Percentiles rank a stretch among this genome's conserved stretches.
Evolutionary conservation across 2,797 vertebrate species (phyloP).

Genomic region (Microctenopoma lineatum): DNA sequence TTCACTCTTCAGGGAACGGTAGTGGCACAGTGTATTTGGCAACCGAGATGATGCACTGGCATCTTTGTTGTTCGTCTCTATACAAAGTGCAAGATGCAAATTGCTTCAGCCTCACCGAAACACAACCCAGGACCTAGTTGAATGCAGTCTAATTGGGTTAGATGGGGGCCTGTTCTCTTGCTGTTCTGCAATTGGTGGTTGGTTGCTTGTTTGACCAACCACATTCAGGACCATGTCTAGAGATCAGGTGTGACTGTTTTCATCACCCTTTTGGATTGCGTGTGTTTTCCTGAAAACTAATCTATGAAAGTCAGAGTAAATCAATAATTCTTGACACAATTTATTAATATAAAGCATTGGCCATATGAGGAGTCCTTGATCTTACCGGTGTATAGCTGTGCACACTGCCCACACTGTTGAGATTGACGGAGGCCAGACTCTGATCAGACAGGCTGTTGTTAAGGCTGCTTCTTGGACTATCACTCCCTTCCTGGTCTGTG

Average conservation of each 20-base stretch:
- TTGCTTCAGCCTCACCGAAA: conserved; percentile 5
- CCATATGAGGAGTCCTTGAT: conserved; percentile 9
- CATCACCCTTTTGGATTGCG: neutral
- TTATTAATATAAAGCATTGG: conserved; percentile 1
- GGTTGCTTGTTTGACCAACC: conserved; percentile 1
- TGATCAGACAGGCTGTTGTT: conserved; percentile 97
- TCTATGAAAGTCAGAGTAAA: neutral
- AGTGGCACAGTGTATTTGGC: neutral
- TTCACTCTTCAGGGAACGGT: conserved; percentile 14
- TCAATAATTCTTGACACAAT: neutral
- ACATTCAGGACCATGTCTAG: neutral
- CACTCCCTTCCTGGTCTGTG: conserved; percentile 93
- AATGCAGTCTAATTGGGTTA: neutral
- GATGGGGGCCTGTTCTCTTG: neutral
- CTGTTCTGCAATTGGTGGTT: conserved; percentile 5
- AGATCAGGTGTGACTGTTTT: neutral
- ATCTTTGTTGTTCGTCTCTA: conserved; percentile 18
- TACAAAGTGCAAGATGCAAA: conserved; percentile 2
- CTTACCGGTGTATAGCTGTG: conserved; percentile 93
- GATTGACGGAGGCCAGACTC: conserved; percentile 93
- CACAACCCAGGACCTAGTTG: neutral
- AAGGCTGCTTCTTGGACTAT: conserved; percentile 96
- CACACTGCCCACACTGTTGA: conserved; percentile 93
- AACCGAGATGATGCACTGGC: conserved; percentile 11
- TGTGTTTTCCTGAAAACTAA: neutral